Conservation (phyloP, 2,888 invertebrate species). For the Ophonus ardosiacus region DNA sequence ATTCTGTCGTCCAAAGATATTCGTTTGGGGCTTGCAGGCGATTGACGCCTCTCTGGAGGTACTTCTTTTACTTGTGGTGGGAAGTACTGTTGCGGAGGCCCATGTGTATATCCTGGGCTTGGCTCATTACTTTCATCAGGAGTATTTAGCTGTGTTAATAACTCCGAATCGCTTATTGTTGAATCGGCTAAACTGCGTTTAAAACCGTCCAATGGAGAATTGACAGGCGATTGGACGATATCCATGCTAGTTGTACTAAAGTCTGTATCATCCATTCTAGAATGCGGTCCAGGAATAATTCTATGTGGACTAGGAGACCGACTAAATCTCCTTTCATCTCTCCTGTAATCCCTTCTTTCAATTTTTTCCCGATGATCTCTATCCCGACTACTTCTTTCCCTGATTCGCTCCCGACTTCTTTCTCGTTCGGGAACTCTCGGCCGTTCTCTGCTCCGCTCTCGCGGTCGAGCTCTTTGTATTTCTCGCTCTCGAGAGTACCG, state of each 20-base stretch:
- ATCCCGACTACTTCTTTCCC: not conserved
- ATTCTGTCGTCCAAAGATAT: conserved; percentile 80
- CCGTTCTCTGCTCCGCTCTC: conserved; percentile 23
- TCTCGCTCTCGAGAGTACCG: conserved; percentile 23
- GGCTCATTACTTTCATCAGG: conserved; percentile 67
- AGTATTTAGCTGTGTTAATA: conserved; percentile 71
- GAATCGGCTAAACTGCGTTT: conserved; percentile 77
- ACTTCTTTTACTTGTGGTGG: not conserved
- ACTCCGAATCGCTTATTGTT: conserved; percentile 77
- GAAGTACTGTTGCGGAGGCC: conserved; percentile 31
- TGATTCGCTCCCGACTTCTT: not conserved
- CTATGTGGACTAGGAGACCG: conserved; percentile 47
- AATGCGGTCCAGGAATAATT: conserved; percentile 24
- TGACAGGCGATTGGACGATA: conserved; percentile 68
- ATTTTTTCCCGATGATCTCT: conserved; percentile 37
- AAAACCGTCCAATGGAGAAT: conserved; percentile 73
- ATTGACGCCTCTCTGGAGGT: not conserved
- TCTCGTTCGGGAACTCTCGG: not conserved
- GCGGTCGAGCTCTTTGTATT: conserved; percentile 15
- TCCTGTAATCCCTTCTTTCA: conserved; percentile 11
- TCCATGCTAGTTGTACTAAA: conserved; percentile 66
- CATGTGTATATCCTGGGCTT: conserved; percentile 36
- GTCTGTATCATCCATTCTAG: conserved; percentile 59
- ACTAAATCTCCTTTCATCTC: conserved; percentile 47
- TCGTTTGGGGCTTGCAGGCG: conserved; percentile 77